Evolutionary conservation across 2,797 vertebrate genomes (phyloP), one percentile per base, ranked within the genome.

Genomic region (Mus minutoides): DNA sequence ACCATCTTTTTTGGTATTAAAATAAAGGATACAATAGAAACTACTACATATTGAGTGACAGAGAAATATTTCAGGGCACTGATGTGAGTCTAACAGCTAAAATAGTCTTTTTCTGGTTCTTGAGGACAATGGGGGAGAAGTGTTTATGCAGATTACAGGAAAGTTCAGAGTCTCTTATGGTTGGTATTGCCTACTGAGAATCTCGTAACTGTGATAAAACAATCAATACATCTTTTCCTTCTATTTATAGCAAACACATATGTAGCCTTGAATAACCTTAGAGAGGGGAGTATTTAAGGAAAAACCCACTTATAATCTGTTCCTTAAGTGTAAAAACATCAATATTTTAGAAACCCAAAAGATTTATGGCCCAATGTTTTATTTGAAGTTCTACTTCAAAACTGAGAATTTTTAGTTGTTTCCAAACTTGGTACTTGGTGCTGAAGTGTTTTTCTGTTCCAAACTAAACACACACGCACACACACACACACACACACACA

Each of bases 371-470:
- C 43, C 62, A 76, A 2, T 52, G 31, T 93, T 97, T 94, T 91
- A 85, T 62, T 93, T 96, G 84, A 85, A 84, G 6, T 91, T 95
- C 89, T 76, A 88, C 56, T 96, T 96, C 56, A 90, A 95, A 79
- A 56, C 21, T 8, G 93, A 52, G 40, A 93, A 93, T 93, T 83
- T 71, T 88, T 73, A 78, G 64, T 92, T 91, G 67, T 95, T 96
- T 93, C 80, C 62, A 86, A 88, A 88, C 37, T 92, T 92, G 37
- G 37, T 64, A 90, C n/a, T 88, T 93, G 37, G 43, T 86, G 54
- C 37, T 93, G 60, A 92, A 78, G 52, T 67, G 34, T 83, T 96
- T 87, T 94, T 91, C 80, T 94, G 67, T 96, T 94, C 85, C 80
- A 92, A 90, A 92, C 94, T 79, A 43, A 94, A 96, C 95, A 92